Percentiles rank a stretch among this genome's conserved stretches.
Conservation (phyloP, 2,113 vertebrate genomes). For the Jacana jacana region DNA sequence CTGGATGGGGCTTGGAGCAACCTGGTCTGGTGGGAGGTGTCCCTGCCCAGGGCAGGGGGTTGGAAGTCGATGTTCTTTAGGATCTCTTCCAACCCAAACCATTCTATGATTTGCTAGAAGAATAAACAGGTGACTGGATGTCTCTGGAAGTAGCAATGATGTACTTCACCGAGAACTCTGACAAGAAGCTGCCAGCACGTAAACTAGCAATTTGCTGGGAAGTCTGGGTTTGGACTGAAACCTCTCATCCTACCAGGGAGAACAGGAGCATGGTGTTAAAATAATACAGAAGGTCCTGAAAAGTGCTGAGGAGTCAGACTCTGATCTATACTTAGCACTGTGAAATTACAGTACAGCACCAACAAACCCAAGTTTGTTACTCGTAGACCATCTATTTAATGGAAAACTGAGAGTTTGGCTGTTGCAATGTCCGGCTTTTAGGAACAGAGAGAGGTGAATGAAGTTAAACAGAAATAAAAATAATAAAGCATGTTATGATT, state of each 20-base stretch:
- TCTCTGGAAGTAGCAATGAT: neutral
- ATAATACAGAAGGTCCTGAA: constrained; percentile 4
- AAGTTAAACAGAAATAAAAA: neutral
- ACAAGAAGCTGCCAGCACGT: neutral
- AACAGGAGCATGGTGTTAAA: constrained; percentile 12
- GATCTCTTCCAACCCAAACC: too few relatives aligned
- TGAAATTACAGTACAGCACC: neutral
- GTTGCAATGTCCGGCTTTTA: neutral
- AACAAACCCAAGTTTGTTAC: neutral
- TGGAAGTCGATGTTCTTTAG: too few relatives aligned
- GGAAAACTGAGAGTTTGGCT: neutral
- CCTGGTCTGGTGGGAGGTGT: too few relatives aligned
- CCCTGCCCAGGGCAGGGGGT: too few relatives aligned
- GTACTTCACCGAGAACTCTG: neutral
- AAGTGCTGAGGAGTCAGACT: constrained; percentile 32
- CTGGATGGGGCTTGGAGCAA: too few relatives aligned
- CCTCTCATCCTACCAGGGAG: neutral
- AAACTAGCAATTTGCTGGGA: constrained; percentile 38
- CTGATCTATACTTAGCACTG: constrained; percentile 25
- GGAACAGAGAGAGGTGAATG: neutral
- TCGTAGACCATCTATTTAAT: neutral
- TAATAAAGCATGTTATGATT: neutral
- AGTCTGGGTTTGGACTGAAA: constrained; percentile 2
- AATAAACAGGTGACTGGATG: neutral
- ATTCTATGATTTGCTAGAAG: neutral